Evolutionary conservation across 2,797 vertebrate species (phyloP).

Genomic region (Hylomyscus alleni): DNA sequence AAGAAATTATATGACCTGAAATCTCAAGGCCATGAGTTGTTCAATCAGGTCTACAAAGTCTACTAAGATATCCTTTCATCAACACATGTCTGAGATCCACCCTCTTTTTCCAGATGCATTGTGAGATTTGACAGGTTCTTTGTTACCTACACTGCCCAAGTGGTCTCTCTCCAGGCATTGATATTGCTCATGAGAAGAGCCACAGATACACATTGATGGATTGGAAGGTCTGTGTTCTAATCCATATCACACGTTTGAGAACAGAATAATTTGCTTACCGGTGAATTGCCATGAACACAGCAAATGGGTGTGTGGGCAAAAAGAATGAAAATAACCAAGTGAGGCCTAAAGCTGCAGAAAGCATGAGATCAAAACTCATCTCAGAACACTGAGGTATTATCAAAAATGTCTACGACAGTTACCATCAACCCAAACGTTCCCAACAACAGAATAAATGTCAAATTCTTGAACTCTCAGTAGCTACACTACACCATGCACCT

Average conservation of each 20-base stretch:
- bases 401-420: background rate
- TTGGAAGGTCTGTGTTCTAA: background rate
- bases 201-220: accelerated
- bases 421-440: background rate
- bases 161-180: background rate
- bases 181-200: accelerated
- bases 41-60: background rate
- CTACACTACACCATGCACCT: background rate
- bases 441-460: conserved; percentile 50
- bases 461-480: background rate
- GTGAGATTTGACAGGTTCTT: too few species aligned
- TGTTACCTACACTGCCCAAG: background rate
- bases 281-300: background rate
- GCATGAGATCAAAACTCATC: background rate
- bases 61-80: accelerated
- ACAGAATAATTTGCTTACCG: background rate
- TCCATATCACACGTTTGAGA: background rate
- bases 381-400: background rate
- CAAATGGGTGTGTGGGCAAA: background rate
- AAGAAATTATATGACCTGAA: background rate
- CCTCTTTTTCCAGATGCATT: too few species aligned
- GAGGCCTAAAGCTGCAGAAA: background rate
- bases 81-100: accelerated
- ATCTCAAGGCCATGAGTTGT: background rate
- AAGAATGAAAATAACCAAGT: background rate